Evolutionary conservation across 2,888 invertebrate genomes (phyloP).

Genomic region (Drosophila anomelani): DNA sequence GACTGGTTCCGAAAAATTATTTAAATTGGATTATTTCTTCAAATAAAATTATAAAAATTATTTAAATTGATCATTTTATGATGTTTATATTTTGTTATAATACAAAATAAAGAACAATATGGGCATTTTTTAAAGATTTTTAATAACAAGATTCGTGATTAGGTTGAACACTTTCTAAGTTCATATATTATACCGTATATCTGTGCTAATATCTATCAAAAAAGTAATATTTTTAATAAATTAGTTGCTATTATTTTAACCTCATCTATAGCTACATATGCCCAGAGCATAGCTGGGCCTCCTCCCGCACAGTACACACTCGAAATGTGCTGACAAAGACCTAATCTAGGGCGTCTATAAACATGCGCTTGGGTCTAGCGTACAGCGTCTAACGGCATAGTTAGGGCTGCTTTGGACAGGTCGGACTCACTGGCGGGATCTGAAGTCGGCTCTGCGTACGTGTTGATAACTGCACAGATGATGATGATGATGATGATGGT

Average conservation of each 20-base stretch:
- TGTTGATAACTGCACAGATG: slow-evolving; percentile 77
- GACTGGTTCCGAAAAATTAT: too few species aligned
- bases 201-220: neutral
- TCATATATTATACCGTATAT: too few species aligned
- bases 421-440: slow-evolving; percentile 47
- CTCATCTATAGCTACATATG: slow-evolving; percentile 24
- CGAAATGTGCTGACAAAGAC: slow-evolving; percentile 83
- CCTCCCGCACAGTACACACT: slow-evolving; percentile 67
- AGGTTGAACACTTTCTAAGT: too few species aligned
- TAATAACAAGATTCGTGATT: too few species aligned
- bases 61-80: too few species aligned
- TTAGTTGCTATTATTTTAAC: slow-evolving; percentile 1
- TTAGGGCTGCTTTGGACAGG: slow-evolving; percentile 72
- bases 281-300: slow-evolving; percentile 21
- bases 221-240: neutral
- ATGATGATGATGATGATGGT: slow-evolving; percentile 40
- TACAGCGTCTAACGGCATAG: slow-evolving; percentile 64
- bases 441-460: slow-evolving; percentile 56
- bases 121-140: neutral
- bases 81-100: too few species aligned
- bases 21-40: too few species aligned
- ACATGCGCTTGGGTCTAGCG: slow-evolving; percentile 58
- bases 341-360: slow-evolving; percentile 80
- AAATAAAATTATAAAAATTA: too few species aligned
- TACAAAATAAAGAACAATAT: too few species aligned